These are phyloP conservation scores for Eupithecia abbreviata DNA, from an alignment of 2,888 invertebrate genomes.

Conservation along the genomic window DNA sequence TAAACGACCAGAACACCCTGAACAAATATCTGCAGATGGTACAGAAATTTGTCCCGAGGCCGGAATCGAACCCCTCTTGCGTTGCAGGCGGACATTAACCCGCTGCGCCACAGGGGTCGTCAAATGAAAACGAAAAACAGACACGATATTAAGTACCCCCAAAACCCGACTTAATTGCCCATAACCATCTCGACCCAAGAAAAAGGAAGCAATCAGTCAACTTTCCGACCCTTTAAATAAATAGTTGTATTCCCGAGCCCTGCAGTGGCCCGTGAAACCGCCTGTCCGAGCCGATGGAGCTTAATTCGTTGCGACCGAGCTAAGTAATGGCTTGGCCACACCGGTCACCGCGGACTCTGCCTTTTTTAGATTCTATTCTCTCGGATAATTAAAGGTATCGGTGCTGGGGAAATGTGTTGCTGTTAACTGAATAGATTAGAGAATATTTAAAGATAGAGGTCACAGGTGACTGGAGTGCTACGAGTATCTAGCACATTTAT, in stretches of 20 bases:
- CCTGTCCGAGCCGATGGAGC: constrained; percentile 52
- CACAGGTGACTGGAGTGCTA: not conserved
- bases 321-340: constrained; percentile 23
- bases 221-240: constrained; percentile 31
- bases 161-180: constrained; percentile 2
- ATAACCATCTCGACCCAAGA: not conserved
- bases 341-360: constrained; percentile 11
- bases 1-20: too few relatives aligned
- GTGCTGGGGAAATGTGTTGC: not conserved
- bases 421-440: not conserved
- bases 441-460: not conserved
- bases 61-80: too few relatives aligned
- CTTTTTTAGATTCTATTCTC: not conserved
- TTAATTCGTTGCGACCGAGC: constrained; percentile 54
- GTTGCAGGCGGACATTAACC: too few relatives aligned
- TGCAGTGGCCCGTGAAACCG: constrained; percentile 48
- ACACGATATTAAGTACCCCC: not conserved
- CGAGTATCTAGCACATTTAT: too few relatives aligned
- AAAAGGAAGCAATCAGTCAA: constrained; percentile 25
- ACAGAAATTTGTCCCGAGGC: too few relatives aligned
- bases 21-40: too few relatives aligned
- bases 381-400: constrained; percentile 1
- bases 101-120: too few relatives aligned
- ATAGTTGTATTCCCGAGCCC: constrained; percentile 43
- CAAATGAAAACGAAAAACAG: not conserved